Base-by-base conservation (phyloP, 2,888 invertebrate species). In the Ephialtes manifestator region DNA sequence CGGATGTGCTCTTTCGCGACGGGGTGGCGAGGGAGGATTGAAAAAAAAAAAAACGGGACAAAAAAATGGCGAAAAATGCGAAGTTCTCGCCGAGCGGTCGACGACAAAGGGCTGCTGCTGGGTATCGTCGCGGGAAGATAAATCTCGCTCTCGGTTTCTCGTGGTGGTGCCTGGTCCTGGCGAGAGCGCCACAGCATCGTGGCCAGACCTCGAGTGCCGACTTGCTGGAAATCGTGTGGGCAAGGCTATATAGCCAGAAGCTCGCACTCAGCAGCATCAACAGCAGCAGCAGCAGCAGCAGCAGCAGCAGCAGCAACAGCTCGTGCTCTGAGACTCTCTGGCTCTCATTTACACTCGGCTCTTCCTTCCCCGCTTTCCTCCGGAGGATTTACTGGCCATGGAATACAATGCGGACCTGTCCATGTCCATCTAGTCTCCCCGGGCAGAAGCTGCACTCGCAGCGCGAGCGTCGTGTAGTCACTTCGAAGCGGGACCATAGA, bases 371-470 rank as follows among this genome's bases (percentile, higher is more conserved):
- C 55, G 82, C 65, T 24, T 35, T 31, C 83, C 78, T 55, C 20
- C 43, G 63, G 87, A 93, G 91, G 91, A 94, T 94, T 94, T 94
- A 94, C 94, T 93, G 94, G 93, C 92, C 90, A 87, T 86, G 88
- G 93, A 93, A 94, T 92, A 94, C 94, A 94, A 94, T 94, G 94
- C 93, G 92, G 91, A 91, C 92, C 93, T 93, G 92, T 94, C 93
- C 91, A 90, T 93, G 93, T 93, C 94, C 93, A 93, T 93, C 93
- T 88, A 65, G 75, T 67, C 71, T 35, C 63, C 31, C 24, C 55
- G 51, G 51, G 79, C 53, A 31, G 79, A 60, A 70, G 68, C 60
- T 74, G 60, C 55, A 72, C 55, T 55, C 83, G 46, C 39, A 65
- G 67, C 63, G 70, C 39, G 53, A 81, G 60, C 67, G 79, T 79